Evolutionary conservation across 2,113 vertebrate species (phyloP).

Genomic region (Struthidea cinerea): DNA sequence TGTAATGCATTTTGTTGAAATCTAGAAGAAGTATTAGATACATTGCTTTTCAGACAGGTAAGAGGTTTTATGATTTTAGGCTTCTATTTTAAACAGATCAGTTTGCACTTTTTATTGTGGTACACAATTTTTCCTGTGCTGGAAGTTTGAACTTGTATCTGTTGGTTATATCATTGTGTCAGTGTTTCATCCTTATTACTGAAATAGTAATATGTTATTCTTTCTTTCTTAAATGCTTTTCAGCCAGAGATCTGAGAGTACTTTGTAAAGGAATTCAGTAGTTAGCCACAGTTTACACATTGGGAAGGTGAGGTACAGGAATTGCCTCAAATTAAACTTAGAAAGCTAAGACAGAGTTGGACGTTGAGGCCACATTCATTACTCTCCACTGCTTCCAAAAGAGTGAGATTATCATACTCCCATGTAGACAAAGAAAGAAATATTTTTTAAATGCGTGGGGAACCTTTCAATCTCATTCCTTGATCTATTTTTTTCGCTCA

Average conservation of each 20-base stretch:
- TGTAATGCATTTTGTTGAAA: not conserved
- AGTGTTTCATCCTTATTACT: not conserved
- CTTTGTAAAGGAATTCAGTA: not conserved
- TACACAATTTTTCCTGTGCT: not conserved
- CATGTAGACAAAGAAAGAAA: not conserved
- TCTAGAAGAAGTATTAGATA: not conserved
- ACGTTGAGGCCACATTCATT: not conserved
- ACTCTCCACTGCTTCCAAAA: not conserved
- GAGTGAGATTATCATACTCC: not conserved
- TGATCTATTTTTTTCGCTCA: not conserved
- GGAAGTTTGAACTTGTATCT: not conserved
- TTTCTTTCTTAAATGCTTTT: not conserved
- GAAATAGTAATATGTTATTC: not conserved
- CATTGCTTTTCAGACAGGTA: not conserved
- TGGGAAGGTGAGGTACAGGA: not conserved
- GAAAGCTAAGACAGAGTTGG: not conserved
- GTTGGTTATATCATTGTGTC: not conserved
- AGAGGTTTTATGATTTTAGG: not conserved
- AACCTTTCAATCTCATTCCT: not conserved
- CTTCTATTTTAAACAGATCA: not conserved
- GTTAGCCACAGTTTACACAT: not conserved
- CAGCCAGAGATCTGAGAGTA: not conserved
- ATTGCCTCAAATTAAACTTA: not conserved
- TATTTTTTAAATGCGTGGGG: not conserved
- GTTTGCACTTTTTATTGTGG: not conserved